These are phyloP conservation scores for Pholis gunnellus DNA, from an alignment of 2,113 vertebrate species.

Conservation along the genomic window DNA sequence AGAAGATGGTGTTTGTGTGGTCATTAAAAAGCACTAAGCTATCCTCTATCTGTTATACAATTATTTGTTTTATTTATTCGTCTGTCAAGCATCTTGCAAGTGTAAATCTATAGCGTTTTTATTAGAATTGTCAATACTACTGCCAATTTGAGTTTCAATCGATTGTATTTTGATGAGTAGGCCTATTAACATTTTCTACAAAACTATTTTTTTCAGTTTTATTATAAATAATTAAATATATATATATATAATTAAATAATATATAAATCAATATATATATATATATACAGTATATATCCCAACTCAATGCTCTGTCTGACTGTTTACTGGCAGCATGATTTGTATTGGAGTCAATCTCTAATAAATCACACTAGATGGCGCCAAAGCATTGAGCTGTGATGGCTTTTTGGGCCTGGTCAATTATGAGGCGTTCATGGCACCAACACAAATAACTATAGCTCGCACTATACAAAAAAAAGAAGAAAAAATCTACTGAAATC, in stretches of 20 bases:
- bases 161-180: neutral
- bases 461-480: neutral
- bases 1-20: too few relatives aligned
- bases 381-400: constrained; percentile 30
- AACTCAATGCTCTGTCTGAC: neutral
- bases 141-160: neutral
- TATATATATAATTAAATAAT: too few relatives aligned
- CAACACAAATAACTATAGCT: neutral
- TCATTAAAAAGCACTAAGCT: too few relatives aligned
- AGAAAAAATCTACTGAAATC: neutral
- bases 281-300: neutral
- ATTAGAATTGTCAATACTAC: neutral
- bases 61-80: too few relatives aligned
- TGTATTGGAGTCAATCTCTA: neutral
- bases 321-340: neutral
- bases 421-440: neutral
- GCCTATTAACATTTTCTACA: too few relatives aligned
- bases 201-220: too few relatives aligned
- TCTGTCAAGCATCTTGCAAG: too few relatives aligned
- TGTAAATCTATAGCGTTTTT: too few relatives aligned
- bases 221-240: neutral
- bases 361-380: constrained; percentile 56
- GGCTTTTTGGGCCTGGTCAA: neutral
- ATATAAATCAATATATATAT: too few relatives aligned
- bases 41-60: too few relatives aligned